phyloP scores from a whole-genome alignment of 35 echinoderm and acorn worm species.

The Stichopus chloronotus region DNA sequence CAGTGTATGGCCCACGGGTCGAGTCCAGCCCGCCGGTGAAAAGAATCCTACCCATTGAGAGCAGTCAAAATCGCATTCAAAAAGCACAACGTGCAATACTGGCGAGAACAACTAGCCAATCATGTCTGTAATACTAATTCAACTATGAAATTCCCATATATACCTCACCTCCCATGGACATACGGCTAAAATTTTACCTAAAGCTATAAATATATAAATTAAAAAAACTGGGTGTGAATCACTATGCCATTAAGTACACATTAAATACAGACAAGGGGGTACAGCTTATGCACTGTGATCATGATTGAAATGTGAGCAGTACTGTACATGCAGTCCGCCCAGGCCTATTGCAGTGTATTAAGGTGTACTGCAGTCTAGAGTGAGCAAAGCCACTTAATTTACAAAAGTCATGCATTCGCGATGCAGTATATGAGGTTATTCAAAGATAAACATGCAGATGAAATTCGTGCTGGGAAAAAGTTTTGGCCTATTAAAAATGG shows the following conservation, averaged over 20 bases:
- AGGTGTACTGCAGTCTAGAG: conserved; percentile 11
- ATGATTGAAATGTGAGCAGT: background rate
- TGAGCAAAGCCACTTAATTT: background rate
- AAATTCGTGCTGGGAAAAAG: conserved; percentile 13
- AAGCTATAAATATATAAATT: too few species aligned
- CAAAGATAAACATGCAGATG: conserved; percentile 11
- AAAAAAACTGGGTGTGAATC: too few species aligned
- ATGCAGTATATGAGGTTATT: conserved; percentile 9
- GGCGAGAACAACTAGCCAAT: too few species aligned
- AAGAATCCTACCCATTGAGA: too few species aligned
- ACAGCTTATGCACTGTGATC: background rate
- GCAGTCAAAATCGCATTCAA: too few species aligned
- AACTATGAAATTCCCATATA: too few species aligned
- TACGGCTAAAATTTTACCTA: too few species aligned
- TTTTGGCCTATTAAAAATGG: conserved; percentile 13
- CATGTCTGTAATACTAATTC: too few species aligned
- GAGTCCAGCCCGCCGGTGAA: too few species aligned
- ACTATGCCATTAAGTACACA: background rate
- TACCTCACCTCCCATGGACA: too few species aligned
- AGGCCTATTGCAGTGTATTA: background rate
- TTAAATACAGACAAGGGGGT: conserved; percentile 8
- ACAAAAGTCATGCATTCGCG: background rate
- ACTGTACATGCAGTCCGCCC: background rate
- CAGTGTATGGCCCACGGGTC: too few species aligned
- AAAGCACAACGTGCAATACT: too few species aligned